Evolutionary conservation across 1,140 invertebrate genomes (phyloP), one percentile per base, ranked within the genome.

Genomic region (Uloborus diversus): DNA sequence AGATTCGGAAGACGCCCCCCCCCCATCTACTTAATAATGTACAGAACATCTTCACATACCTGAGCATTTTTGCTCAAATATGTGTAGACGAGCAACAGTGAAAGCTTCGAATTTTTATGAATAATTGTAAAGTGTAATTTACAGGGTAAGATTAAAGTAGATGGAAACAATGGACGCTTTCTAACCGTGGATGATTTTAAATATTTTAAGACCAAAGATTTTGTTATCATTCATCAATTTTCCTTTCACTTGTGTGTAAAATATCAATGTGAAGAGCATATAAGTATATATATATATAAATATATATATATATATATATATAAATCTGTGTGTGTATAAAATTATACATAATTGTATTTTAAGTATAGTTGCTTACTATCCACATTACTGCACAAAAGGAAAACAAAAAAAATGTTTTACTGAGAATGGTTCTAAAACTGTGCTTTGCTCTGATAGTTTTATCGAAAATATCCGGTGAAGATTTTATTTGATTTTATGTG

Each of bases 191-290:
- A 66, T 66, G n/a, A 65, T 78, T 78, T 78, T 62, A 59, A 78
- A 65, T 56, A 57, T 78, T 73, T 78, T 65, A 62, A 78, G 73
- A 78, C 73, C 73, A 78, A 78, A 78, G 73, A 78, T 78, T 78
- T 78, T 76, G 66, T 70, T 78, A 65, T 66, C 47, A 65, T 65
- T 65, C 61, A 62, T 64, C 56, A 23, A n/a, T 64, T 57, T 75
- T 75, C 42, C 37, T 64, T 37, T 62, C 61, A 35, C 66, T 53
- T 62, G 49, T 56, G 49, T 75, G 71, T 75, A 64, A 20, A 53
- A 64, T 75, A 75, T 75, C 32, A 57, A 47, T 75, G 27, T 64
- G 35, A 37, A 42, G 28, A 57, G 57, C 51, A 61, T 78, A 32
- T 78, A 65, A 65, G 56, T 66, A 65, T 37, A 65, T 37, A 25